These are phyloP conservation scores for Sebastes flavidus DNA, from an alignment of 2,797 vertebrate genomes.

Conservation along the genomic window DNA sequence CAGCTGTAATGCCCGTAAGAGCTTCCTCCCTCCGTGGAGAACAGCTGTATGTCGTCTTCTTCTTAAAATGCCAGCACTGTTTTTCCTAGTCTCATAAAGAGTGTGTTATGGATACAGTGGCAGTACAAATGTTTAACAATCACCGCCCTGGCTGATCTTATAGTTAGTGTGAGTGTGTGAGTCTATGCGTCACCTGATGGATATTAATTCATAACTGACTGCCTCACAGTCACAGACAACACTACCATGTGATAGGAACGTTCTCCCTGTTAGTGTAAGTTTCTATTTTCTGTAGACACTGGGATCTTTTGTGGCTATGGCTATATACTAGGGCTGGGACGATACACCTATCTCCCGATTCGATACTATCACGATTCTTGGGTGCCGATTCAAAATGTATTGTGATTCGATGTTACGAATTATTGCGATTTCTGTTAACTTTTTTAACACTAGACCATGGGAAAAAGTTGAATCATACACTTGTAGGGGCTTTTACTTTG, in stretches of 20 bases:
- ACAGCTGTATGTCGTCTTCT: background rate
- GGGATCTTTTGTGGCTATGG: too few species aligned
- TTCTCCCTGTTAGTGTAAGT: background rate
- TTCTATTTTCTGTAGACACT: background rate
- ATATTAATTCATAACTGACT: background rate
- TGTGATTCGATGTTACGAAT: too few species aligned
- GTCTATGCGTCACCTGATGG: background rate
- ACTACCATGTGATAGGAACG: background rate
- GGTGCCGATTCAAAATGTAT: too few species aligned
- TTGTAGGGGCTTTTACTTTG: too few species aligned
- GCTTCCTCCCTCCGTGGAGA: background rate
- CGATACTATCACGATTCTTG: too few species aligned
- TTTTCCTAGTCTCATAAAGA: constrained; percentile 22
- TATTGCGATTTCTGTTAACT: too few species aligned
- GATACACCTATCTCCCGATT: too few species aligned
- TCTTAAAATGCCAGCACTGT: constrained; percentile 20
- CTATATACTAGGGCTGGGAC: too few species aligned
- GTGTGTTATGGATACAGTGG: constrained; percentile 33
- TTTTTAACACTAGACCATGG: too few species aligned
- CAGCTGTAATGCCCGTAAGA: background rate
- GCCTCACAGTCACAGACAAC: background rate
- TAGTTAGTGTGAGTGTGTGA: background rate
- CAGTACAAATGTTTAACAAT: constrained; percentile 17
- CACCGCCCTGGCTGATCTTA: constrained; percentile 20
- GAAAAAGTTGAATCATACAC: too few species aligned